Percentiles rank a stretch among this genome's conserved stretches.
These are phyloP conservation scores for Sanderia malayensis DNA, from an alignment of 30 jellyfish, hydroid and myxozoan species.

Conservation along the genomic window DNA sequence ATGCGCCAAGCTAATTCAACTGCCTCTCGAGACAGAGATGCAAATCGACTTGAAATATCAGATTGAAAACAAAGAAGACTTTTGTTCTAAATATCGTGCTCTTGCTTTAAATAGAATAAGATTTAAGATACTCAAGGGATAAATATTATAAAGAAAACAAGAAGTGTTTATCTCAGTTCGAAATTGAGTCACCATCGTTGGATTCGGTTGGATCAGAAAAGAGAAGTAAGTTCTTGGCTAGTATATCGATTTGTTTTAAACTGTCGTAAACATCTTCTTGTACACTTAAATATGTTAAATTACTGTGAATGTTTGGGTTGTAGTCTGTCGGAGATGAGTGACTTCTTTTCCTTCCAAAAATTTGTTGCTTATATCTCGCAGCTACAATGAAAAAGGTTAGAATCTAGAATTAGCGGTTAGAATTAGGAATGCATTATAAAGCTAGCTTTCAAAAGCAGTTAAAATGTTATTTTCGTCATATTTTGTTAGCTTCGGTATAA, in stretches of 20 bases:
- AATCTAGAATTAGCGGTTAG: neutral
- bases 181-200: no score
- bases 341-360: constrained; percentile 32
- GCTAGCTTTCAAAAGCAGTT: neutral
- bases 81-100: no score
- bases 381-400: constrained; percentile 1
- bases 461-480: neutral
- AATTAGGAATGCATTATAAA: neutral
- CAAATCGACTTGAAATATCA: no score
- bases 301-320: neutral
- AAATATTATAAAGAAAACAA: no score
- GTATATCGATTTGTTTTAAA: constrained; percentile 33
- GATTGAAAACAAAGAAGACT: no score
- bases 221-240: constrained; percentile 29
- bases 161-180: no score
- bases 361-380: constrained; percentile 7
- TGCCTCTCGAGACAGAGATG: no score
- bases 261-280: constrained; percentile 28
- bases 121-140: no score
- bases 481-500: neutral
- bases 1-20: no score
- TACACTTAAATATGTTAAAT: constrained; percentile 27
- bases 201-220: constrained; percentile 33
- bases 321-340: constrained; percentile 34
- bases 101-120: no score